These are phyloP conservation scores for Eleginops maclovinus DNA, from an alignment of 2,113 vertebrate species.

Conservation along the genomic window DNA sequence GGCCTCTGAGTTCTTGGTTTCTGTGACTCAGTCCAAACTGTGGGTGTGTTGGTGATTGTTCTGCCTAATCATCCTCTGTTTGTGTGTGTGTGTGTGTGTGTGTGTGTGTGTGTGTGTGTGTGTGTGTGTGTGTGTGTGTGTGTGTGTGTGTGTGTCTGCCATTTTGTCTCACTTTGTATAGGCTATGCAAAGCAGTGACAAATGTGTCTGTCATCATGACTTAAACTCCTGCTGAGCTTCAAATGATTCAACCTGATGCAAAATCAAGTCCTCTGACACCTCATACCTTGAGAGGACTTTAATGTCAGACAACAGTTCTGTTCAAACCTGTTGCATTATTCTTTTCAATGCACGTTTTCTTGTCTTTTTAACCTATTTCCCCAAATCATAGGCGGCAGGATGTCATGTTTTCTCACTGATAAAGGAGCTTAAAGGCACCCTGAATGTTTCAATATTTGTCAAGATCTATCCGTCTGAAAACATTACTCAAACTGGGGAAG, in stretches of 20 bases:
- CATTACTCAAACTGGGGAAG: neutral
- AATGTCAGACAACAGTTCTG: too few relatives aligned
- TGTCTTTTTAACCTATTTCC: too few relatives aligned
- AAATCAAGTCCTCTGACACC: too few relatives aligned
- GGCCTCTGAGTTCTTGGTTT: conserved; percentile 38
- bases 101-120: conserved; percentile 21
- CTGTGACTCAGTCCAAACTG: conserved; percentile 55
- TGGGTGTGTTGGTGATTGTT: conserved; percentile 49
- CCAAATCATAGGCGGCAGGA: too few relatives aligned
- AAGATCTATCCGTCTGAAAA: too few relatives aligned
- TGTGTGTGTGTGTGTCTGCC: conserved; percentile 17
- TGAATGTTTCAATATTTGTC: too few relatives aligned
- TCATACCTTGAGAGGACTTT: too few relatives aligned
- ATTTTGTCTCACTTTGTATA: neutral
- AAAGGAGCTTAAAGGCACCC: too few relatives aligned
- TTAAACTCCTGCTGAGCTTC: neutral
- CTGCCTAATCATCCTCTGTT: conserved; percentile 9
- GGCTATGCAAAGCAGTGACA: conserved; percentile 18
- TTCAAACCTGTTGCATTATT: too few relatives aligned
- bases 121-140: conserved; percentile 37
- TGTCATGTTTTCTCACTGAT: too few relatives aligned
- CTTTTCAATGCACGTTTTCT: too few relatives aligned
- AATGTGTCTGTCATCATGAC: neutral
- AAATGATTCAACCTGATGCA: neutral
- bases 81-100: conserved; percentile 28